phyloP scores from a whole-genome alignment of 64 coral and sea anemone genomes.

The Montipora efflorescens region DNA sequence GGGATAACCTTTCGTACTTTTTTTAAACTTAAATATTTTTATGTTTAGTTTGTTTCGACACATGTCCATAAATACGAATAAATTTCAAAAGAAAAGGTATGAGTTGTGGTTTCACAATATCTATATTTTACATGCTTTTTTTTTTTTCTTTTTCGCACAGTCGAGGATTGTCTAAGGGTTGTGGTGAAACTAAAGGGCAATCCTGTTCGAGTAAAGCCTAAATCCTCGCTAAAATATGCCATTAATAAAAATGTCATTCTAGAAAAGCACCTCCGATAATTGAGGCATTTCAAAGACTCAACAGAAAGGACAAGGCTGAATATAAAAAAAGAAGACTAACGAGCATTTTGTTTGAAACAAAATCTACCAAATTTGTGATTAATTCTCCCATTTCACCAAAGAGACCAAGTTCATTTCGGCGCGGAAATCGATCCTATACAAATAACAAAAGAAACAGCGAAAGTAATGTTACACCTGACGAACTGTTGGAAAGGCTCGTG shows the following conservation, averaged over 20 bases:
- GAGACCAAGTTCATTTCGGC: slow-evolving; percentile 29
- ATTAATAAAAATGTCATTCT: slow-evolving; percentile 30
- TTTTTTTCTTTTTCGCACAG: not conserved
- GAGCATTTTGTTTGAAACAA: slow-evolving; percentile 51
- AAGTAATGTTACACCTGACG: slow-evolving; percentile 51
- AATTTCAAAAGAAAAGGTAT: slow-evolving; percentile 14
- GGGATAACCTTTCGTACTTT: slow-evolving; percentile 28
- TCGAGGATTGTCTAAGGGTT: not conserved
- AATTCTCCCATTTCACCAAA: slow-evolving; percentile 30
- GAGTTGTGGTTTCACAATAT: not conserved
- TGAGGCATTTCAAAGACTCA: slow-evolving; percentile 17
- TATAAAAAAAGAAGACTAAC: not conserved
- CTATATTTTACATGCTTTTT: not conserved
- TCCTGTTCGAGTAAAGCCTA: slow-evolving; percentile 27
- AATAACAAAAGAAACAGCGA: slow-evolving; percentile 36
- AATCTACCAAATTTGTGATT: slow-evolving; percentile 36
- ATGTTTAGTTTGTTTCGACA: slow-evolving; percentile 43
- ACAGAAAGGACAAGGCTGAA: slow-evolving; percentile 9
- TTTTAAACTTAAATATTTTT: slow-evolving; percentile 50
- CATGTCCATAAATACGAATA: slow-evolving; percentile 41
- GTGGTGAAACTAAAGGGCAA: slow-evolving; percentile 15
- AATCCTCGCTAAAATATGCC: not conserved
- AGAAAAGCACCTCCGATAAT: slow-evolving; percentile 34
- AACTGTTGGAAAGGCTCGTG: slow-evolving; percentile 30
- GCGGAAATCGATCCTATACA: slow-evolving; percentile 40